Evolutionary conservation across 2,113 vertebrate genomes (phyloP).

Genomic region (Peucedramus taeniatus): DNA sequence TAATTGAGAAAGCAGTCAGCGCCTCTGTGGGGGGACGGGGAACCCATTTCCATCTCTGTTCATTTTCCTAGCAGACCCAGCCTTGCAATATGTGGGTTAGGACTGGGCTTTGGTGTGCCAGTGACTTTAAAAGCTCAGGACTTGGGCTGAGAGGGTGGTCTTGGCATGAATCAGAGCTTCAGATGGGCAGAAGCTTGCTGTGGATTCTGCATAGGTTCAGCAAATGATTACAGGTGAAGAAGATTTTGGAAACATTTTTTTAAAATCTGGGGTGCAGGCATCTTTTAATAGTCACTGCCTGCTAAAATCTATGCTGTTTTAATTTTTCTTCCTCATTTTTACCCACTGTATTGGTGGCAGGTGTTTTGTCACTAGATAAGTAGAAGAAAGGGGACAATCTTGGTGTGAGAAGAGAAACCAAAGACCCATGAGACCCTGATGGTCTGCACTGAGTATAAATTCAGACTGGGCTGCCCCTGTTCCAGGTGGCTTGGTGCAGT

Average conservation of each 20-base stretch:
- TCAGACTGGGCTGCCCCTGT: not conserved
- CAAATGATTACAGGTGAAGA: not conserved
- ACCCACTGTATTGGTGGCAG: not conserved
- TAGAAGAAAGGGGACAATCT: not conserved
- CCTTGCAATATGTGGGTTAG: not conserved
- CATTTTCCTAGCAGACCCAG: not conserved
- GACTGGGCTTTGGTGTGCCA: not conserved
- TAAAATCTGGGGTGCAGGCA: not conserved
- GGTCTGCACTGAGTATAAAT: not conserved
- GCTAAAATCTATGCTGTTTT: not conserved
- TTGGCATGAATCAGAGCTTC: not conserved
- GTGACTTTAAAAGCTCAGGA: not conserved
- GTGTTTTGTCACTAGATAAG: not conserved
- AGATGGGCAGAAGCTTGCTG: not conserved
- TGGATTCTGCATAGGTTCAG: not conserved
- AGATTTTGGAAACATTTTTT: not conserved
- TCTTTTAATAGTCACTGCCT: not conserved
- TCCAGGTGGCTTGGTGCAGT: not conserved
- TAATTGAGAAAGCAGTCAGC: not conserved
- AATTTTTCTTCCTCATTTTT: not conserved
- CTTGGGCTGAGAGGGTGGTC: not conserved
- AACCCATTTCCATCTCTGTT: not conserved
- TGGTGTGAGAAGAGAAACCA: not conserved
- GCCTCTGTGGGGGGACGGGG: fast-evolving
- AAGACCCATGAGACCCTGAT: not conserved